Evolutionary conservation across 92 coral and sea anemone species (phyloP).

Genomic region (Epizoanthus ramosus): DNA sequence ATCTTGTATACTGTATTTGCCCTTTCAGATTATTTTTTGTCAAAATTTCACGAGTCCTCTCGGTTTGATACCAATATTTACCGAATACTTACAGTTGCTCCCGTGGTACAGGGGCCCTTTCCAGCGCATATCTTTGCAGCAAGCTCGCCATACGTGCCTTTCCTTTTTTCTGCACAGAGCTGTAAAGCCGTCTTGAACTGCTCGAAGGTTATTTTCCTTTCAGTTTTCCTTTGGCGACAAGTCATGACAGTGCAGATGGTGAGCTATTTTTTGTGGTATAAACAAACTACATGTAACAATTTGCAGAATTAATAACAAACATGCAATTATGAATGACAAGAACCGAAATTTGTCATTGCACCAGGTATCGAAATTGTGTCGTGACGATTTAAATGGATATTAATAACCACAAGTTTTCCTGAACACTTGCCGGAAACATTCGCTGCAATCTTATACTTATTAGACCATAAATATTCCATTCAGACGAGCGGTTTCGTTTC

Average conservation of each 20-base stretch:
- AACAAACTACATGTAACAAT: not conserved
- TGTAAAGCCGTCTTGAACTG: constrained; percentile 77
- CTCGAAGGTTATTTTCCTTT: constrained; percentile 77
- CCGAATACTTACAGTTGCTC: constrained; percentile 78
- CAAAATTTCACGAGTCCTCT: no score
- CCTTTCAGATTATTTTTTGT: no score
- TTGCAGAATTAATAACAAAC: no score
- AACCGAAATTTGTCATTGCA: no score
- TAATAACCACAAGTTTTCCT: not conserved
- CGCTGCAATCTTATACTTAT: not conserved
- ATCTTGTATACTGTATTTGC: no score
- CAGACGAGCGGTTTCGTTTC: not conserved
- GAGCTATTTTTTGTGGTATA: not conserved
- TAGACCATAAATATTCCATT: not conserved
- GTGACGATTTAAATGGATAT: not conserved
- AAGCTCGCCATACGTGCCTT: constrained; percentile 56
- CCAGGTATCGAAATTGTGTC: no score
- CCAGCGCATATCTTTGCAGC: constrained; percentile 75
- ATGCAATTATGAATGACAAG: no score
- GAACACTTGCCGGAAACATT: not conserved
- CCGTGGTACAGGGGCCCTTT: constrained; percentile 76
- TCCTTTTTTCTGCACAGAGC: constrained; percentile 83
- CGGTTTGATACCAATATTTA: no score
- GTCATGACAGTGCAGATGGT: not conserved
- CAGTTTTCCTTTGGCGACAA: constrained; percentile 74